A percentile compares a stretch with the other conserved stretches of the same genome.
phyloP scores from a whole-genome alignment of 2,113 vertebrate species.

The Cottus gobio region DNA sequence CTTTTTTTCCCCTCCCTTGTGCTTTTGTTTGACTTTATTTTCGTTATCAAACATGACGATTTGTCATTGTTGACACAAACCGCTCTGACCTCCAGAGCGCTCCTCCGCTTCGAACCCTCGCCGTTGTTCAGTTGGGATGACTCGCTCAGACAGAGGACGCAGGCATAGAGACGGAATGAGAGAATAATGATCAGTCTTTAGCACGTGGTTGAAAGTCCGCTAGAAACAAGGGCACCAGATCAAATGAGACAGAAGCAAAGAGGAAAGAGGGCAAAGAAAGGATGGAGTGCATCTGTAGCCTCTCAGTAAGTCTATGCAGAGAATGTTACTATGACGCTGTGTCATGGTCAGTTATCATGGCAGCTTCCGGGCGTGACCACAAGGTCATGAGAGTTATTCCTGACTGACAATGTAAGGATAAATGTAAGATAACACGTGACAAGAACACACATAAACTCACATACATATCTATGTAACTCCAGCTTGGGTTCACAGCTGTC shows the following conservation, averaged over 20 bases:
- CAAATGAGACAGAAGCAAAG: conserved; percentile 46
- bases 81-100: conserved; percentile 44
- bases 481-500: conserved; percentile 46
- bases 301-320: background rate
- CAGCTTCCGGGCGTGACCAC: conserved; percentile 35
- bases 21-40: conserved; percentile 54
- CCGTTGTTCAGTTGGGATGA: conserved; percentile 41
- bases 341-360: conserved; percentile 33
- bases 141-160: conserved; percentile 32
- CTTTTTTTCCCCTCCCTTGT: background rate
- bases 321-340: conserved; percentile 19
- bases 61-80: conserved; percentile 46
- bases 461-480: conserved; percentile 21
- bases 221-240: background rate
- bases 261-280: background rate
- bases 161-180: background rate
- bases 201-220: conserved; percentile 2
- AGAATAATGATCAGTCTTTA: conserved; percentile 44
- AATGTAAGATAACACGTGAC: conserved; percentile 9
- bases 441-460: conserved; percentile 5
- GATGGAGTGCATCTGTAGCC: conserved; percentile 14
- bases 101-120: conserved; percentile 46
- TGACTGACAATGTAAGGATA: conserved; percentile 42
- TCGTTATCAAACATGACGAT: conserved; percentile 52
- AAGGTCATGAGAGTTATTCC: conserved; percentile 46